Evolutionary conservation across 2,888 invertebrate species (phyloP), one percentile per base, ranked within the genome.

Genomic region (Synergus umbraculus): DNA sequence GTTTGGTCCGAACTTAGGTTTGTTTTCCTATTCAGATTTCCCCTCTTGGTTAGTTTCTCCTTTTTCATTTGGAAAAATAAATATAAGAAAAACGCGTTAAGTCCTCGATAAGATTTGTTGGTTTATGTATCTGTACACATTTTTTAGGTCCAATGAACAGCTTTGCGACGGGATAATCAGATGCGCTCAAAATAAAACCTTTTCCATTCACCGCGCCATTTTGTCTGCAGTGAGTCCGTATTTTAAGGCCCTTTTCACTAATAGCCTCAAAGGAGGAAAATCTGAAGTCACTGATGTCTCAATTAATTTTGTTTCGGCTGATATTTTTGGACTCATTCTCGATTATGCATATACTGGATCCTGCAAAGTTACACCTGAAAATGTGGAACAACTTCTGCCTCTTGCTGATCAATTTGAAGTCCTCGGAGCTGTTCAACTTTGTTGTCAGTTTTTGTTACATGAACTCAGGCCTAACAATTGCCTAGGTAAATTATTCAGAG

Each of bases 321-420:
- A 93, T 81, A 94, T 94, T 87, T 95, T 97, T 93, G 93, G 93
- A 78, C 92, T 94, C 63, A 94, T 97, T 81, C 93, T 97, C 78
- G 96, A 96, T 88, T 97, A 95, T 89, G 95, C 95, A 0, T 97
- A 97, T 89, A 96, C 96, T 4, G 96, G 96, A 63, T 92, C 93
- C 22, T 96, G 96, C 88, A 90, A 91, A 78, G 94, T 97, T 60
- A 94, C 93, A 5, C 93, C 93, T 60, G 94, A 94, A 44, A 96
- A 96, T 89, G 96, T 96, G 7, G 95, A 96, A 90, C 93, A 94
- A 83, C 93, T 97, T 60, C 91, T 96, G 76, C 94, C 95, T 0
- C 94, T 94, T 81, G 96, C 96, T 3, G 96, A 97, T 90, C 94
- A 95, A 86, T 95, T 96, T 87, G 95, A 96, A 88, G 94, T 97